A percentile compares a stretch with the other conserved stretches of the same genome.
phyloP scores from a whole-genome alignment of 2,888 invertebrate species.

The Octodonta nipae region DNA sequence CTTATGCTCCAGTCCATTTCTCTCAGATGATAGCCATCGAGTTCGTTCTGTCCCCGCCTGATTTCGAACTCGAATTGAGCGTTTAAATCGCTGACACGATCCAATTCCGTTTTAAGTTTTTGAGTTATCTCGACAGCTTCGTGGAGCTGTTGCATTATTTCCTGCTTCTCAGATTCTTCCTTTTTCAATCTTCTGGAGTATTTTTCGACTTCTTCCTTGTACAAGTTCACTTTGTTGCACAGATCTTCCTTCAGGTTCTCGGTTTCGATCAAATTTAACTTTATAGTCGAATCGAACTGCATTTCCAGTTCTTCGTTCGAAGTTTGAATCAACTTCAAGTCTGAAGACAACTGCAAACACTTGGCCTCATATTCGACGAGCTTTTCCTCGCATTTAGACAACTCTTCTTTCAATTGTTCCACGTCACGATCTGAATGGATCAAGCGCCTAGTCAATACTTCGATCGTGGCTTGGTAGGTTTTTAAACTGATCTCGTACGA shows the following conservation, averaged over 20 bases:
- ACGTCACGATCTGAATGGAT: conserved; percentile 47
- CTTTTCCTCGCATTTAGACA: conserved; percentile 25
- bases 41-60: conserved; percentile 17
- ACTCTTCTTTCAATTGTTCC: conserved; percentile 39
- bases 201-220: conserved; percentile 13
- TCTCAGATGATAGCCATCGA: conserved; percentile 18
- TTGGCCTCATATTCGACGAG: conserved; percentile 27
- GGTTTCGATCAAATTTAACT: conserved; percentile 23
- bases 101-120: conserved; percentile 14
- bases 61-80: conserved; percentile 15
- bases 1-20: conserved; percentile 17
- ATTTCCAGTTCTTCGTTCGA: conserved; percentile 28
- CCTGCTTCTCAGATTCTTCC: conserved; percentile 16
- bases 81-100: conserved; percentile 12
- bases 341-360: conserved; percentile 22
- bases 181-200: conserved; percentile 11
- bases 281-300: conserved; percentile 25
- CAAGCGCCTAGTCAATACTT: conserved; percentile 43
- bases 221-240: conserved; percentile 20
- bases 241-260: conserved; percentile 21
- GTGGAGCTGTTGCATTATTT: conserved; percentile 18
- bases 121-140: conserved; percentile 18
- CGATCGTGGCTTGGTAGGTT: conserved; percentile 44
- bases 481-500: conserved; percentile 46
- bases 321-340: conserved; percentile 21